Evolutionary conservation across 1,140 invertebrate species (phyloP).

Genomic region (Tetranychus cinnabarinus): DNA sequence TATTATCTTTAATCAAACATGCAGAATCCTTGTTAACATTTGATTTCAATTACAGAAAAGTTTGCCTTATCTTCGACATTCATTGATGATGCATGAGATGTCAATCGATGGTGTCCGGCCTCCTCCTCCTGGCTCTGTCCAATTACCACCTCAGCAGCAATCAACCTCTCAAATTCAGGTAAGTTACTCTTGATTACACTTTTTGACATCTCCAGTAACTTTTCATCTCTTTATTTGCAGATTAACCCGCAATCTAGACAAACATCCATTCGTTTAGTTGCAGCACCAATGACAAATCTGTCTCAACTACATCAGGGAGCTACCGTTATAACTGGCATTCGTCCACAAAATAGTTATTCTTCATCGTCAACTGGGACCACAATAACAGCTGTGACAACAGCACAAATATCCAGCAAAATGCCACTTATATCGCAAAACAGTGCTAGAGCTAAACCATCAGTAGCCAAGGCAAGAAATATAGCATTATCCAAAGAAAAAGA

Average conservation of each 20-base stretch:
- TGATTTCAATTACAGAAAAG: slow-evolving; percentile 46
- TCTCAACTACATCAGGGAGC: too few relatives aligned
- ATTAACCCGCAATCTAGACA: neutral
- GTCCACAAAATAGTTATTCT: neutral
- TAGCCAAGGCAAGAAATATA: neutral
- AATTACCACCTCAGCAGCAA: slow-evolving; percentile 17
- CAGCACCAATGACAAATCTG: too few relatives aligned
- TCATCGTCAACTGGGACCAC: slow-evolving; percentile 5
- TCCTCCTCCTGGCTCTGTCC: slow-evolving; percentile 31
- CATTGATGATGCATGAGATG: slow-evolving; percentile 65
- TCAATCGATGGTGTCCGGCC: slow-evolving; percentile 85
- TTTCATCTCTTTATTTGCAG: neutral
- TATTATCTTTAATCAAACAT: neutral
- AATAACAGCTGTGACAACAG: slow-evolving; percentile 1
- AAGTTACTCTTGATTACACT: neutral
- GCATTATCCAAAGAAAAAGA: slow-evolving; percentile 29
- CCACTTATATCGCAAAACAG: neutral
- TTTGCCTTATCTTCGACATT: slow-evolving; percentile 69
- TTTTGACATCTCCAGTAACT: neutral
- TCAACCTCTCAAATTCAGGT: slow-evolving; percentile 17
- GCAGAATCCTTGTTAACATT: neutral
- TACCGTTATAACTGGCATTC: too few relatives aligned
- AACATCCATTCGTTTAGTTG: neutral
- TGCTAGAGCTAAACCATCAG: neutral
- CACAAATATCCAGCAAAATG: neutral